phyloP scores from a whole-genome alignment of 1,140 invertebrate genomes.

The Lasioglossum baleicum region DNA sequence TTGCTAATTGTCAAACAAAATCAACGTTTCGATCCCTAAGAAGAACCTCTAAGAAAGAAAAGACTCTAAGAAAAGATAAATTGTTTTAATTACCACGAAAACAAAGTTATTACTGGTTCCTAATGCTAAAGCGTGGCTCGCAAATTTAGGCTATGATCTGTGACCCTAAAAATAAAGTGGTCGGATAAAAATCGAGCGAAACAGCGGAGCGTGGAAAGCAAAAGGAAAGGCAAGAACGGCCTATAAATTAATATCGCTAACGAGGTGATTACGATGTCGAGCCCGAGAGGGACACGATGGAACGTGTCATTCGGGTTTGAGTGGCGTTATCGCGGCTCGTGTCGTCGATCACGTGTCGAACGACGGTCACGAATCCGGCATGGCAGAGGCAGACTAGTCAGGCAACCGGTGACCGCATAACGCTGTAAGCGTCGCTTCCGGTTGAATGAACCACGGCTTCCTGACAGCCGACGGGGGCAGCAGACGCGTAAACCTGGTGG shows the following conservation, averaged over 20 bases:
- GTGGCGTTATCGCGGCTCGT: slow-evolving; percentile 44
- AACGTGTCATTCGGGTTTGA: slow-evolving; percentile 28
- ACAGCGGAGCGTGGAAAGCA: no score
- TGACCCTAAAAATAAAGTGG: no score
- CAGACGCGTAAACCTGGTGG: slow-evolving; percentile 9
- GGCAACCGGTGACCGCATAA: slow-evolving; percentile 64
- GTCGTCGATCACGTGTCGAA: slow-evolving; percentile 55
- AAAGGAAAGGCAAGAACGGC: not conserved
- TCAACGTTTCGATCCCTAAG: no score
- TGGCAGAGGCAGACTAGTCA: not conserved
- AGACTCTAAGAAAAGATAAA: no score
- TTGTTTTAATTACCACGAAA: no score
- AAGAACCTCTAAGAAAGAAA: no score
- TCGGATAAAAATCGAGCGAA: no score
- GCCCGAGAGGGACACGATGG: not conserved
- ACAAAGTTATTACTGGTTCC: no score
- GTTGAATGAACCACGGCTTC: slow-evolving; percentile 71
- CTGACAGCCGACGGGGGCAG: slow-evolving; percentile 35
- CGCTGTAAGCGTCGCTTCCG: slow-evolving; percentile 70
- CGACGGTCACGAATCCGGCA: slow-evolving; percentile 59
- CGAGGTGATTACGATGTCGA: not conserved
- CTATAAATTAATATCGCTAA: not conserved
- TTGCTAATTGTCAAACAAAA: no score
- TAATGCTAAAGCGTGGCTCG: no score
- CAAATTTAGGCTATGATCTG: no score